Evolutionary conservation across 2,113 vertebrate genomes (phyloP).

Genomic region (Corvus cornix): DNA sequence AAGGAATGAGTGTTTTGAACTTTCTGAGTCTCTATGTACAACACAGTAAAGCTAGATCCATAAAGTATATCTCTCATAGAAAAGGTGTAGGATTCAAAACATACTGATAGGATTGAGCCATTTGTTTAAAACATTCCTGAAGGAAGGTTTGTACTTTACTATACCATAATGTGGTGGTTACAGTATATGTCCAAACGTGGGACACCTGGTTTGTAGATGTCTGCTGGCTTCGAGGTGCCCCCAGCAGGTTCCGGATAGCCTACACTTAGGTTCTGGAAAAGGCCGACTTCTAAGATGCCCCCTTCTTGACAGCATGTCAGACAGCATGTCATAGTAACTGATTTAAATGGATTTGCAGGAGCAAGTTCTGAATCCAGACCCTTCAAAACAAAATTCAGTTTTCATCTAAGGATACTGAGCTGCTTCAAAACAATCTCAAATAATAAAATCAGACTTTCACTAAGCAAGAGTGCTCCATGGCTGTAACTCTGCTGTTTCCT

Average conservation of each 20-base stretch:
- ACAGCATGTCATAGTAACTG: background rate
- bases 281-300: background rate
- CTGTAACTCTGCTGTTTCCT: background rate
- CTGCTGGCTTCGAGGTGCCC: background rate
- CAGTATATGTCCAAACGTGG: background rate
- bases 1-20: background rate
- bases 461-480: background rate
- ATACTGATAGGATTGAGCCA: background rate
- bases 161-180: background rate
- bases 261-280: background rate
- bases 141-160: background rate
- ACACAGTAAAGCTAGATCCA: background rate
- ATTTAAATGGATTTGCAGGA: background rate
- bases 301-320: background rate
- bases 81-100: background rate
- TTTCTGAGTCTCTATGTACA: background rate
- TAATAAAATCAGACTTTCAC: background rate
- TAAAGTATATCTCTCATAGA: background rate
- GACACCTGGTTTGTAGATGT: background rate
- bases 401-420: background rate
- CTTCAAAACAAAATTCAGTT: background rate
- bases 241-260: background rate
- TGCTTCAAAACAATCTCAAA: background rate
- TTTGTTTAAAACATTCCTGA: background rate
- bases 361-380: background rate